A percentile compares a stretch with the other conserved stretches of the same genome.
Conservation (phyloP, 2,797 vertebrate species). For the Phyllotis vaccarum region DNA sequence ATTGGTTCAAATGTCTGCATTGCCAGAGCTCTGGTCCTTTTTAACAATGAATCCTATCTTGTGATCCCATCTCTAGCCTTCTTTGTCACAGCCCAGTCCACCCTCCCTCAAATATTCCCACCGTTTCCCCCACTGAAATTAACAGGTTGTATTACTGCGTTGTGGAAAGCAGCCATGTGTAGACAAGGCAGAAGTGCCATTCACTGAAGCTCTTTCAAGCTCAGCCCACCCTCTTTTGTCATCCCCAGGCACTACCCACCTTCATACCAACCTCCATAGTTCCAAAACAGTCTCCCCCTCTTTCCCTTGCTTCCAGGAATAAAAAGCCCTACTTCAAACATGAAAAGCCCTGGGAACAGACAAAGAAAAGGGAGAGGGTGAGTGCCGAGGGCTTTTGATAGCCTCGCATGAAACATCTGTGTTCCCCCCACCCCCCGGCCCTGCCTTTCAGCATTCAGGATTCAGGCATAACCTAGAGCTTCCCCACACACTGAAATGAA, state of each 20-base stretch:
- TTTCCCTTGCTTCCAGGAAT: conserved; percentile 58
- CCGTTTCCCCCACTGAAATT: neutral
- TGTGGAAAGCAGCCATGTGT: neutral
- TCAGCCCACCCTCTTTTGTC: conserved; percentile 37
- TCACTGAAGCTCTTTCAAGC: conserved; percentile 30
- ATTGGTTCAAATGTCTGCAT: neutral
- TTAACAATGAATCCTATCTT: conserved; percentile 34
- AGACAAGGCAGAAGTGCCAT: conserved; percentile 28
- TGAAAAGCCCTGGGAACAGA: conserved; percentile 69
- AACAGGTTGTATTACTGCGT: neutral
- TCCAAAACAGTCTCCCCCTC: conserved; percentile 21
- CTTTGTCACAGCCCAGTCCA: conserved; percentile 32
- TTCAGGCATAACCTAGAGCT: conserved; percentile 14
- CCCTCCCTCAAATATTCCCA: neutral
- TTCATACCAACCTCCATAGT: conserved; percentile 71
- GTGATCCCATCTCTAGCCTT: neutral
- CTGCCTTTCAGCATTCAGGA: conserved; percentile 38
- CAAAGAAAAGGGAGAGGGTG: conserved; percentile 32
- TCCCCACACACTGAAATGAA: conserved; percentile 32
- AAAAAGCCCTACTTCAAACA: conserved; percentile 50
- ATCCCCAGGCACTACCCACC: conserved; percentile 10
- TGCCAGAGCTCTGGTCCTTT: conserved; percentile 6
- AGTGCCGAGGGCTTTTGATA: conserved; percentile 55
- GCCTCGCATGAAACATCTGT: neutral
- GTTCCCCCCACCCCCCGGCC: neutral